phyloP scores from a whole-genome alignment of 1,140 invertebrate genomes.

The Drosophila mauritiana region DNA sequence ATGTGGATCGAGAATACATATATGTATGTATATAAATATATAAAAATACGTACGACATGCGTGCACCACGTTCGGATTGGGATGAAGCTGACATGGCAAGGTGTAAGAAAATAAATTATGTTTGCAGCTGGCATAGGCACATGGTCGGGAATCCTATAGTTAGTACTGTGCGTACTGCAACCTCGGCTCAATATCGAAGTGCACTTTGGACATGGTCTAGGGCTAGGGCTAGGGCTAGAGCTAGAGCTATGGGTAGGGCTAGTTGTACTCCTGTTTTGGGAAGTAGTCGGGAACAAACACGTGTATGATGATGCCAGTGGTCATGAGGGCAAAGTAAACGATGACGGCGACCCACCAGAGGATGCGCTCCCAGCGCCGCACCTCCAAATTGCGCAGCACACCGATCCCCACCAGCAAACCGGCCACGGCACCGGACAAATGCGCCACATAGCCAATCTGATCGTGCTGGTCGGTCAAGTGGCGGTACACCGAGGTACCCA shows the following conservation, averaged over 20 bases:
- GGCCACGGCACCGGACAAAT: conserved; percentile 85
- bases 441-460: conserved; percentile 95
- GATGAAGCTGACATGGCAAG: conserved; percentile 27
- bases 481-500: conserved; percentile 93
- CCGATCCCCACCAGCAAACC: conserved; percentile 97
- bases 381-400: conserved; percentile 94
- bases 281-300: conserved; percentile 88
- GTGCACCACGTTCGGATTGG: conserved; percentile 1
- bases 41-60: conserved; percentile 25
- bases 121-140: conserved; percentile 13
- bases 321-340: conserved; percentile 91
- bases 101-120: conserved; percentile 29
- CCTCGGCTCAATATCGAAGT: conserved; percentile 19
- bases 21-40: conserved; percentile 1
- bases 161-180: conserved; percentile 19
- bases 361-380: conserved; percentile 93
- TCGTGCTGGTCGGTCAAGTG: conserved; percentile 88
- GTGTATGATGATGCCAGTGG: conserved; percentile 91
- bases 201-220: conserved; percentile 46
- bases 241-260: conserved; percentile 16
- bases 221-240: conserved; percentile 38
- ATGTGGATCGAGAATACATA: conserved; percentile 35
- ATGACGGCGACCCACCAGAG: conserved; percentile 93
- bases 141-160: neutral
- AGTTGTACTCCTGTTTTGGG: conserved; percentile 81